These are phyloP conservation scores for Dascillus cervinus DNA, from an alignment of 2,888 invertebrate species.

Conservation along the genomic window DNA sequence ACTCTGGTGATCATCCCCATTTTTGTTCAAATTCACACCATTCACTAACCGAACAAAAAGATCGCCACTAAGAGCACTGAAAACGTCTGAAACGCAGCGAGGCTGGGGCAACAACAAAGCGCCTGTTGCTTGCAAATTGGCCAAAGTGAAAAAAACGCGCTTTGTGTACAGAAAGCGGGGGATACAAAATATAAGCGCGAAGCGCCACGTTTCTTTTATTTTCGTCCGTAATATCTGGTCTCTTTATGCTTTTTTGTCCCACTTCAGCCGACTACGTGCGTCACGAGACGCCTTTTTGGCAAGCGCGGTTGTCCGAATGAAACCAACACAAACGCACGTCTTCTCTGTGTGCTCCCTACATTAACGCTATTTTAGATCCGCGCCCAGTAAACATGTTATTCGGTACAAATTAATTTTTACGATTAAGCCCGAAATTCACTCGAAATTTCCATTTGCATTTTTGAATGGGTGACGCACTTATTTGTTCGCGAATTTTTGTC, in stretches of 20 bases:
- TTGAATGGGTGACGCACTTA: too few species aligned
- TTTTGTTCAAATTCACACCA: conserved; percentile 12
- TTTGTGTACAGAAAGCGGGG: too few species aligned
- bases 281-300: conserved; percentile 23
- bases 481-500: too few species aligned
- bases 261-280: conserved; percentile 17
- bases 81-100: too few species aligned
- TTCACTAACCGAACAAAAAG: too few species aligned
- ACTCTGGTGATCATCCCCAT: conserved; percentile 70
- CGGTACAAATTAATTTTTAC: background rate
- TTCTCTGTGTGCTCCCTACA: background rate
- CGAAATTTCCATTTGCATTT: too few species aligned
- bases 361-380: background rate
- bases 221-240: conserved; percentile 12
- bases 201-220: conserved; percentile 12
- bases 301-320: conserved; percentile 3
- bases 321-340: background rate
- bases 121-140: too few species aligned
- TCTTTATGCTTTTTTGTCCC: conserved; percentile 17
- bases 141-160: too few species aligned
- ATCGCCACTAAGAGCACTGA: too few species aligned
- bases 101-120: too few species aligned
- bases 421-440: too few species aligned
- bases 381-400: background rate
- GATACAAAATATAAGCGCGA: conserved; percentile 8